Percentiles rank a stretch among this genome's conserved stretches.
Evolutionary conservation across 2,113 vertebrate species (phyloP).

Genomic region (Holacanthus passer): DNA sequence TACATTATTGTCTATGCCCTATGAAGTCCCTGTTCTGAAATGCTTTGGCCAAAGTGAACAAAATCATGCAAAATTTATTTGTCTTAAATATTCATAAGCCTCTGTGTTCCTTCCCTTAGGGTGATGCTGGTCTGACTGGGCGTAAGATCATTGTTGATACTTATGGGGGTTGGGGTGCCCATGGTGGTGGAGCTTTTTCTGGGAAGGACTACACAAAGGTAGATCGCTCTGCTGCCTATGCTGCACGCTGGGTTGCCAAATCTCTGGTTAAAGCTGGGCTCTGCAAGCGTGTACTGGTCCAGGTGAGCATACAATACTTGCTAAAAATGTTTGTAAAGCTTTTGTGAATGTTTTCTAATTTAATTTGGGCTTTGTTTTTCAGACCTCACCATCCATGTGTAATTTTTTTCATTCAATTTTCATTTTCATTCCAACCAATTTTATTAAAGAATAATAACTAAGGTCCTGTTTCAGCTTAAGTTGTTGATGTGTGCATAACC

Average conservation of each 20-base stretch:
- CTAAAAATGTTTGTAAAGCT: not conserved
- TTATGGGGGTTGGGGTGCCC: slow-evolving; percentile 96
- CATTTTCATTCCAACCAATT: too few relatives aligned
- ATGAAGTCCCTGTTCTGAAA: not conserved
- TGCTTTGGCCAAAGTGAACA: not conserved
- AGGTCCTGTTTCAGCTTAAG: slow-evolving; percentile 69
- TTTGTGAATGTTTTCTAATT: not conserved
- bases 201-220: slow-evolving; percentile 99
- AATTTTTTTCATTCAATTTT: too few relatives aligned
- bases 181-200: slow-evolving; percentile 96
- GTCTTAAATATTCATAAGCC: not conserved
- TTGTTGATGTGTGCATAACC: not conserved
- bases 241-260: slow-evolving; percentile 97
- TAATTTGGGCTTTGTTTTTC: too few relatives aligned
- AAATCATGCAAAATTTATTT: not conserved
- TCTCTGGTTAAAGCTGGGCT: slow-evolving; percentile 94
- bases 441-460: too few relatives aligned
- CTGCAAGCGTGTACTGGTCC: slow-evolving; percentile 94
- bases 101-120: slow-evolving; percentile 76
- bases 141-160: slow-evolving; percentile 98
- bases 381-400: too few relatives aligned
- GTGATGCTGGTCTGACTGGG: slow-evolving; percentile 94
- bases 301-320: slow-evolving; percentile 76
- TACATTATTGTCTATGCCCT: not conserved
- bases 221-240: slow-evolving; percentile 95